A percentile compares a stretch with the other conserved stretches of the same genome.
These are phyloP conservation scores for Acanthosepion lycidas DNA, from an alignment of 2,888 invertebrate species.

Conservation along the genomic window DNA sequence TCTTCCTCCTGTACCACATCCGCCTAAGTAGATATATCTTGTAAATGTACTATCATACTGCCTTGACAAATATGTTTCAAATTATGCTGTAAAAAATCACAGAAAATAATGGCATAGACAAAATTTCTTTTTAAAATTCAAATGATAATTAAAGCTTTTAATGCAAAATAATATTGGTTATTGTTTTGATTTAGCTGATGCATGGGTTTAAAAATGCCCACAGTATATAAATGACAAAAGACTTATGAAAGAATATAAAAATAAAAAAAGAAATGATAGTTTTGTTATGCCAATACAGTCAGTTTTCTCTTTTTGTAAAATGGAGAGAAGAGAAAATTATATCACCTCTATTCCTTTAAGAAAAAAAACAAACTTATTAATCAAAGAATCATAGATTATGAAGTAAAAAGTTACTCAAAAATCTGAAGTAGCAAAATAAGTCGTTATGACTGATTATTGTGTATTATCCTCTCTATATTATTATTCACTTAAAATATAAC, in stretches of 20 bases:
- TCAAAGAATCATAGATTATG: neutral
- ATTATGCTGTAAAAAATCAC: neutral
- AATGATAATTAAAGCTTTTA: slow-evolving; percentile 6
- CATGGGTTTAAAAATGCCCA: neutral
- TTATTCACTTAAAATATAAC: slow-evolving; percentile 6
- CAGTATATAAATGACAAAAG: neutral
- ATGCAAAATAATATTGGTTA: neutral
- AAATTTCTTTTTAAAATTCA: slow-evolving; percentile 9
- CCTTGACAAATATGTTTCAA: neutral
- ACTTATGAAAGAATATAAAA: neutral
- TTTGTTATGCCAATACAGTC: neutral
- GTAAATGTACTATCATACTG: neutral
- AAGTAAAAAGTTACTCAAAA: neutral
- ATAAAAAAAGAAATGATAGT: neutral
- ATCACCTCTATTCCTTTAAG: neutral
- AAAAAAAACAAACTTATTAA: neutral
- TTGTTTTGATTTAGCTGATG: slow-evolving; percentile 8
- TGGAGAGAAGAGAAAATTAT: neutral
- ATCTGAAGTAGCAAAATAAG: neutral
- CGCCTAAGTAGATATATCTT: slow-evolving; percentile 8
- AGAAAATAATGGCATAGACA: neutral
- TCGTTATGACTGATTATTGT: neutral
- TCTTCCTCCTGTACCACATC: slow-evolving; percentile 42
- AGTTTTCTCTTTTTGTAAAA: neutral
- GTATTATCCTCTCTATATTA: neutral